These are phyloP conservation scores for Bursaphelenchus okinawaensis DNA, from an alignment of 2,888 invertebrate species.

Conservation along the genomic window DNA sequence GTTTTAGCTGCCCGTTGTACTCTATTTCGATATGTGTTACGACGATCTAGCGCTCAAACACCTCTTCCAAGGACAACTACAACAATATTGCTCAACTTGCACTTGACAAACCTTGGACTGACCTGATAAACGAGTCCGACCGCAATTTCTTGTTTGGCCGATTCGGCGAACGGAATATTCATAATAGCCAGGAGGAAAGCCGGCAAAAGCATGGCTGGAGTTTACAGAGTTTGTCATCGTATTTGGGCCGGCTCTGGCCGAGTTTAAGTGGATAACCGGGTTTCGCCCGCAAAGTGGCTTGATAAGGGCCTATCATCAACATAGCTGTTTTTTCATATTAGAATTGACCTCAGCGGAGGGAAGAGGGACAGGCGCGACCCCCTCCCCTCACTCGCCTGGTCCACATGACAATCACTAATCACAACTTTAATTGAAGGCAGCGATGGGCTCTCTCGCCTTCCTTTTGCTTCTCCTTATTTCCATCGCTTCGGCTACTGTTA, in stretches of 20 bases:
- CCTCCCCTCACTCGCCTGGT: background rate
- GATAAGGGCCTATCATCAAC: background rate
- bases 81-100: background rate
- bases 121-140: conserved; percentile 46
- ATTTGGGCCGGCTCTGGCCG: background rate
- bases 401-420: background rate
- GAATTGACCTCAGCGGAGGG: background rate
- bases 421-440: background rate
- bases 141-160: conserved; percentile 30
- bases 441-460: background rate
- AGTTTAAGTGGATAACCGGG: background rate
- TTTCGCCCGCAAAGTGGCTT: background rate
- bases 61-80: background rate
- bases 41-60: no score
- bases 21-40: no score
- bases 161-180: background rate
- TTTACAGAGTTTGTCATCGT: background rate
- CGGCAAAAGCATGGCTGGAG: no score
- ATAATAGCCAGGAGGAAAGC: no score
- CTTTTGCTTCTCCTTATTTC: background rate
- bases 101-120: background rate
- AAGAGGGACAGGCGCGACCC: background rate
- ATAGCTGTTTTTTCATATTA: background rate
- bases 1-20: no score
- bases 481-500: no score